phyloP scores from a whole-genome alignment of 2,797 vertebrate genomes.

The Otolemur crassicaudatus region DNA sequence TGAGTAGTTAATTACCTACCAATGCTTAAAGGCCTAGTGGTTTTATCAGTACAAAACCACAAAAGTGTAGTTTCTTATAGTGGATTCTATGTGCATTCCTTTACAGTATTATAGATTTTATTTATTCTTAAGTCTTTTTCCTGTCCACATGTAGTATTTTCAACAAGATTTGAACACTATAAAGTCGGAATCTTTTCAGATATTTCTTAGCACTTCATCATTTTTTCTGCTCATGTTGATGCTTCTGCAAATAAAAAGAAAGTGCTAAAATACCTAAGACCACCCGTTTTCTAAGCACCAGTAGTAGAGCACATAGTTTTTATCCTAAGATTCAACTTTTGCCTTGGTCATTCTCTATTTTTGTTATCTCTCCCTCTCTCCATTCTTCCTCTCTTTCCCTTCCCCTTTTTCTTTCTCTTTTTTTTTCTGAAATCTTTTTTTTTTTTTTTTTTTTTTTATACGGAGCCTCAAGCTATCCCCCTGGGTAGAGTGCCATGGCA shows the following conservation, averaged over 20 bases:
- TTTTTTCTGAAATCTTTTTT: not conserved
- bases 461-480: too few relatives aligned
- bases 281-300: not conserved
- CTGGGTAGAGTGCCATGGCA: too few relatives aligned
- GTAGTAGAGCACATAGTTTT: not conserved
- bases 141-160: not conserved
- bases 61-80: not conserved
- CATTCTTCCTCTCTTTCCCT: fast-evolving
- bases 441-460: too few relatives aligned
- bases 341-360: not conserved
- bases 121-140: not conserved
- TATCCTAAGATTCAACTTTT: not conserved
- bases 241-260: not conserved
- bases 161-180: not conserved
- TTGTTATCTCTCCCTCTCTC: not conserved
- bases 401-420: not conserved
- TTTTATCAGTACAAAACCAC: not conserved
- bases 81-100: not conserved
- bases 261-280: not conserved
- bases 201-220: not conserved
- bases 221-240: not conserved
- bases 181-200: not conserved
- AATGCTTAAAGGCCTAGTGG: not conserved
- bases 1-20: not conserved
- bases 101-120: not conserved